Evolutionary conservation across 2,888 invertebrate genomes (phyloP), one percentile per base, ranked within the genome.

Genomic region (Sthenelais limicola): DNA sequence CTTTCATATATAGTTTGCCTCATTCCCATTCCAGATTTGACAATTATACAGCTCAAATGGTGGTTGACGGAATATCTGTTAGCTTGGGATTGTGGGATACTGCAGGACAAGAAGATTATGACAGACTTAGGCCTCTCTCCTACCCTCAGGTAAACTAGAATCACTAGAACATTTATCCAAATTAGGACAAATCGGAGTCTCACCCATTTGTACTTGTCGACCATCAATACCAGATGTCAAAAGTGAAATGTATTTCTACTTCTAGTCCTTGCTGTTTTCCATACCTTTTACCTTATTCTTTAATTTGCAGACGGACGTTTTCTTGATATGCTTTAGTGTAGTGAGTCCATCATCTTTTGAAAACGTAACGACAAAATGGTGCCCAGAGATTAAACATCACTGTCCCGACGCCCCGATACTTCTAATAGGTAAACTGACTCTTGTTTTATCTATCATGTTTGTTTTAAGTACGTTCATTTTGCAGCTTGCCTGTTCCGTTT

Each of bases 361-460:
- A 91, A 99, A 98, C 92, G 97, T 99, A 78, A 96, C 96, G 85
- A 97, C 97, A 80, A 99, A 99, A 91, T 99, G 98, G 99, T 97
- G 97, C 90, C 98, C 98, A 80, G 99, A 99, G 92, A 97, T 99
- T 84, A 97, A 98, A 90, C 98, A 99, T 89, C 98, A 99, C 89
- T 99, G 98, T 91, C 98, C 98, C 77, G 98, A 98, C 90, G 97
- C 98, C 79, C 98, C 98, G 76, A 96, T 99, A 89, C 95, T 99
- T 88, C 92, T 99, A 89, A 97, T 98, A 88, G 98, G 98, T 95
- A 88, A 90, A 93, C 82, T 21, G 12, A 48, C 5, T 21, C 48
- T n/a, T n/a, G n/a, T n/a, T n/a, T n/a, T n/a, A n/a, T n/a, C n/a
- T n/a, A n/a, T n/a, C n/a, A n/a, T n/a, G n/a, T n/a, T n/a, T n/a